Evolutionary conservation across 2,888 invertebrate species (phyloP).

Genomic region (Volucella inflata): DNA sequence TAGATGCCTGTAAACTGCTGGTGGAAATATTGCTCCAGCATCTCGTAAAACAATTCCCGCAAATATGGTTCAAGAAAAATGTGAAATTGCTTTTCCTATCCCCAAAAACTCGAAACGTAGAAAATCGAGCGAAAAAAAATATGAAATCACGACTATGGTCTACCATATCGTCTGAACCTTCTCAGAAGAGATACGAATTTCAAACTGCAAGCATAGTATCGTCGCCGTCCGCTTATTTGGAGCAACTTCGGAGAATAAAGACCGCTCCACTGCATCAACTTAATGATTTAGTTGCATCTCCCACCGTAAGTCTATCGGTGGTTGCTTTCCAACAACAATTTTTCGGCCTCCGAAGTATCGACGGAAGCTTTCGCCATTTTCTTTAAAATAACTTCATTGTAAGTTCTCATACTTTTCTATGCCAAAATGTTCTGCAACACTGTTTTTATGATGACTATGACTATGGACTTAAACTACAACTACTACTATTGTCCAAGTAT

Average conservation of each 20-base stretch:
- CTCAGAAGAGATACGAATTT: slow-evolving; percentile 32
- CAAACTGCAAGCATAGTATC: slow-evolving; percentile 14
- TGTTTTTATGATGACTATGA: neutral
- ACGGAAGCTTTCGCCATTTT: slow-evolving; percentile 31
- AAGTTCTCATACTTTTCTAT: neutral
- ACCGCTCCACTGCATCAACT: slow-evolving; percentile 40
- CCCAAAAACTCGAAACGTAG: slow-evolving; percentile 7
- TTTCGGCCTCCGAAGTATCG: slow-evolving; percentile 16
- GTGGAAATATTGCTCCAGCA: slow-evolving; percentile 59
- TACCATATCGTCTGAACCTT: neutral
- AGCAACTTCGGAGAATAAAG: slow-evolving; percentile 16
- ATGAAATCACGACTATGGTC: slow-evolving; percentile 20
- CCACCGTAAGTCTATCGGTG: slow-evolving; percentile 7
- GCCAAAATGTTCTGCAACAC: neutral
- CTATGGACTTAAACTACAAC: no score
- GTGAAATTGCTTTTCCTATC: slow-evolving; percentile 9
- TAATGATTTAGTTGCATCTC: slow-evolving; percentile 48
- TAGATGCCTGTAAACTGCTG: slow-evolving; percentile 57
- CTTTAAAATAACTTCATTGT: slow-evolving; percentile 16
- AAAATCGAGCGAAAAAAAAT: slow-evolving; percentile 59
- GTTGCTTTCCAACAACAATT: slow-evolving; percentile 32
- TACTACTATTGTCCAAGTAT: no score
- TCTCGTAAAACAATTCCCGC: slow-evolving; percentile 63
- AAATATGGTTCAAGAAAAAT: slow-evolving; percentile 25
- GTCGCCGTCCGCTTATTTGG: slow-evolving; percentile 24